Percentiles rank a stretch among this genome's conserved stretches.
phyloP scores from a whole-genome alignment of 2,113 vertebrate species.

The Eupsittula cactorum region DNA sequence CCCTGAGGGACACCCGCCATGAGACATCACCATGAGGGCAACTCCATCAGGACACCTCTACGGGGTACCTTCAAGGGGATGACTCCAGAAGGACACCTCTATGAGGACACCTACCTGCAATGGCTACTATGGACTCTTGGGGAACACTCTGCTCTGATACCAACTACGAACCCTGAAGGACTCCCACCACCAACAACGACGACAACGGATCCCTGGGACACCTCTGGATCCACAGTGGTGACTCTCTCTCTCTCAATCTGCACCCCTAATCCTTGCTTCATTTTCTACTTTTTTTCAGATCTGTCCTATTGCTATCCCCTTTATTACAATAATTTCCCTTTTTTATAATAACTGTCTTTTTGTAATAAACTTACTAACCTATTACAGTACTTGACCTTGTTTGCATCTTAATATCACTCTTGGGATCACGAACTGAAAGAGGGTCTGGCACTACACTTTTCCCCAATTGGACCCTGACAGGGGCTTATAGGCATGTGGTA shows the following conservation, averaged over 20 bases:
- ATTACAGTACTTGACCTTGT: neutral
- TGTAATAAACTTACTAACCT: neutral
- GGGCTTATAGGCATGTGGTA: neutral
- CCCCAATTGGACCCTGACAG: neutral
- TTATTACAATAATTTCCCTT: neutral
- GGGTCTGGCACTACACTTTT: neutral
- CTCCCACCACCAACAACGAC: neutral
- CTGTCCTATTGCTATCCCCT: neutral
- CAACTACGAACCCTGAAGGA: neutral
- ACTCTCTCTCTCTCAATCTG: neutral
- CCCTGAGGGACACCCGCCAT: neutral
- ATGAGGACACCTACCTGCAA: neutral
- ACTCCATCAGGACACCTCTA: neutral
- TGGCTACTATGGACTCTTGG: neutral
- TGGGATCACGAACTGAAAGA: neutral
- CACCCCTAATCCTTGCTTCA: neutral
- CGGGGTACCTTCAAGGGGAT: neutral
- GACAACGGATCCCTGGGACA: neutral
- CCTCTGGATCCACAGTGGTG: neutral
- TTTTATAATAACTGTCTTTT: neutral
- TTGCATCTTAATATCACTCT: neutral
- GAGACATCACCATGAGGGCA: neutral
- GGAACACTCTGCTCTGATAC: neutral
- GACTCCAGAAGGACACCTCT: neutral
- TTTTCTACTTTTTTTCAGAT: neutral